These are phyloP conservation scores for Drosophila sordidapex DNA, from an alignment of 2,888 invertebrate genomes.

Conservation along the genomic window DNA sequence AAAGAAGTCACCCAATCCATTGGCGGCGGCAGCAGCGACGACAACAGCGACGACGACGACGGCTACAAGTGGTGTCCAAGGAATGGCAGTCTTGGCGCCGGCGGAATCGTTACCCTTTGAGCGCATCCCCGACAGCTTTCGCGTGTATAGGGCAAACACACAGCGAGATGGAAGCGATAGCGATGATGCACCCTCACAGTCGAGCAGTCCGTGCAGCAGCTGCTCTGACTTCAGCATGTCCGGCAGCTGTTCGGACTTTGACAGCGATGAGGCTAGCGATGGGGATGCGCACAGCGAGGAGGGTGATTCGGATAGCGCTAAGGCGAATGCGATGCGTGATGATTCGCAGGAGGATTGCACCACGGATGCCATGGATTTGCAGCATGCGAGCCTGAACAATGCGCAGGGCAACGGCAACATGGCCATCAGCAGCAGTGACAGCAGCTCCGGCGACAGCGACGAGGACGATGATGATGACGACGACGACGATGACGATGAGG, in stretches of 20 bases:
- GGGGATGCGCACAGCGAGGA: conserved; percentile 83
- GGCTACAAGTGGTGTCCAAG: conserved; percentile 6
- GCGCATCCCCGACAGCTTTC: conserved; percentile 86
- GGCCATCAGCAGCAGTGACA: conserved; percentile 76
- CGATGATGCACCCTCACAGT: conserved; percentile 83
- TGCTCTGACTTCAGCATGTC: conserved; percentile 84
- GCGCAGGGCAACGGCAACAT: conserved; percentile 70
- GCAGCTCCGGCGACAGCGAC: conserved; percentile 69
- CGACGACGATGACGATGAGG: conserved; percentile 42
- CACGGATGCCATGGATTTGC: conserved; percentile 72
- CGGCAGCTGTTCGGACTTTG: conserved; percentile 83
- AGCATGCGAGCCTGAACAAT: conserved; percentile 56
- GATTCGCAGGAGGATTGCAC: conserved; percentile 65
- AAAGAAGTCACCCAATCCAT: conserved; percentile 82
- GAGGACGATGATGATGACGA: conserved; percentile 49
- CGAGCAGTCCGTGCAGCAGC: conserved; percentile 85
- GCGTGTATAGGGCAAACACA: conserved; percentile 86
- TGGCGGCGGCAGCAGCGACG: conserved; percentile 38
- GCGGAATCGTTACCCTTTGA: conserved; percentile 71
- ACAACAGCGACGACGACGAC: conserved; percentile 29
- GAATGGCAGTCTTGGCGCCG: conserved; percentile 26
- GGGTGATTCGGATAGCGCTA: conserved; percentile 61
- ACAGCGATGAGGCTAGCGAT: conserved; percentile 84
- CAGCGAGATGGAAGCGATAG: conserved; percentile 84
- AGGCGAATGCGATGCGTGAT: conserved; percentile 44